phyloP scores from a whole-genome alignment of 2,113 vertebrate genomes.

The Aleadryas rufinucha region DNA sequence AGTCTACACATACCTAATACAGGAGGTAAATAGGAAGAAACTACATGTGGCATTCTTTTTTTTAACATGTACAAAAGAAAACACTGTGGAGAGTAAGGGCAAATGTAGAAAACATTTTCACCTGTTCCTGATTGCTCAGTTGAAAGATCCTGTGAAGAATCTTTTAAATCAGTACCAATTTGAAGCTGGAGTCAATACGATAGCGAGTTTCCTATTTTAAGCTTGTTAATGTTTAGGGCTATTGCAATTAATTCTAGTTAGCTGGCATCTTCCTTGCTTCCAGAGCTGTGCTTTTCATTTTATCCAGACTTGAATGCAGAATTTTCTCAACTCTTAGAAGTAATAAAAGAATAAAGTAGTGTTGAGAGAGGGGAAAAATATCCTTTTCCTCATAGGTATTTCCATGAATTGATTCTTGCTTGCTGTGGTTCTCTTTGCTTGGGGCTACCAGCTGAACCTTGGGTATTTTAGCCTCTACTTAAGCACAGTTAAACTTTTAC shows the following conservation, averaged over 20 bases:
- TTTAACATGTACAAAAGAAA: fast-evolving
- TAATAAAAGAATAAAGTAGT: neutral
- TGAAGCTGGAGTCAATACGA: neutral
- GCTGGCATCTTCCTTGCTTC: neutral
- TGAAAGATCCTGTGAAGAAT: neutral
- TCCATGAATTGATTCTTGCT: neutral
- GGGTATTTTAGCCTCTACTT: neutral
- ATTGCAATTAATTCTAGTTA: neutral
- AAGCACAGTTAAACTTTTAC: neutral
- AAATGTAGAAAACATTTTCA: neutral
- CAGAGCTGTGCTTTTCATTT: neutral
- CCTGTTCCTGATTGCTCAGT: neutral
- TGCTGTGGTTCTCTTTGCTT: neutral
- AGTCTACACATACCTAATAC: fast-evolving
- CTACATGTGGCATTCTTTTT: neutral
- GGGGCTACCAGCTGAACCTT: neutral
- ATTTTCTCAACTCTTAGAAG: neutral
- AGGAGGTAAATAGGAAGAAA: neutral
- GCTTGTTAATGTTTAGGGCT: neutral
- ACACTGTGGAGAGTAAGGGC: neutral
- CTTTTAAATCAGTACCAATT: neutral
- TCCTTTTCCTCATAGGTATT: neutral
- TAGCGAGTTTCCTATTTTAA: neutral
- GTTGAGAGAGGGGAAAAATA: fast-evolving
- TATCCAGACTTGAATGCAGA: neutral